A percentile compares a stretch with the other conserved stretches of the same genome.
Conservation (phyloP, 2,797 vertebrate genomes). For the Garrulus glandarius region DNA sequence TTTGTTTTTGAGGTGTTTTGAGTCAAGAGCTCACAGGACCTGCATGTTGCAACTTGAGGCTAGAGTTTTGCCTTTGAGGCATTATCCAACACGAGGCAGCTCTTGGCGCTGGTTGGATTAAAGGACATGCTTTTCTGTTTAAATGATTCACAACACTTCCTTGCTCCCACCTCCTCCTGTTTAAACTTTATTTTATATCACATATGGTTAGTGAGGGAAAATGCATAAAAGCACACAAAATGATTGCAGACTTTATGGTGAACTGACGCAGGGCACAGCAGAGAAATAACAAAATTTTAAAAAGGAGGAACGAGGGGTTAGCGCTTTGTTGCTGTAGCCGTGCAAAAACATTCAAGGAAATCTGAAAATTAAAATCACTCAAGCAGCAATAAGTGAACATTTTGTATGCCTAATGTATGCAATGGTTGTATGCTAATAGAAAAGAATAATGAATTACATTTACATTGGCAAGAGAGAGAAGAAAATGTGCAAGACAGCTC, state of each 20-base stretch:
- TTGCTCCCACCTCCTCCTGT: neutral
- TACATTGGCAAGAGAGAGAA: conserved; percentile 34
- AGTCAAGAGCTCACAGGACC: neutral
- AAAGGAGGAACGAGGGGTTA: neutral
- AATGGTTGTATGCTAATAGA: conserved; percentile 51
- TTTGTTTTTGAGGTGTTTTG: neutral
- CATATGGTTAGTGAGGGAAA: neutral
- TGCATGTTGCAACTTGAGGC: neutral
- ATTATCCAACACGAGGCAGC: neutral
- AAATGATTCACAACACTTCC: neutral
- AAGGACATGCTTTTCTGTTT: neutral
- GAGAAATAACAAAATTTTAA: neutral
- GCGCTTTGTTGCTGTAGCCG: neutral
- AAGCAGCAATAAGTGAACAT: conserved; percentile 54
- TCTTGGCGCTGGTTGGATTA: neutral
- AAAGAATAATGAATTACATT: conserved; percentile 53
- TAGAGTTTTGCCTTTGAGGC: conserved; percentile 15
- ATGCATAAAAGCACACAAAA: neutral
- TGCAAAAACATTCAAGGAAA: neutral
- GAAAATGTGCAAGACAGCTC: conserved; percentile 44
- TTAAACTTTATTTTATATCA: neutral
- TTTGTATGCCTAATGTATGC: conserved; percentile 57
- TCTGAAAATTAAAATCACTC: conserved; percentile 55
- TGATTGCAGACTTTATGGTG: neutral
- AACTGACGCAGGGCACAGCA: neutral